Percentiles rank a stretch among this genome's conserved stretches.
These are phyloP conservation scores for Cephalopterus ornatus DNA, from an alignment of 2,113 vertebrate species.

Conservation along the genomic window DNA sequence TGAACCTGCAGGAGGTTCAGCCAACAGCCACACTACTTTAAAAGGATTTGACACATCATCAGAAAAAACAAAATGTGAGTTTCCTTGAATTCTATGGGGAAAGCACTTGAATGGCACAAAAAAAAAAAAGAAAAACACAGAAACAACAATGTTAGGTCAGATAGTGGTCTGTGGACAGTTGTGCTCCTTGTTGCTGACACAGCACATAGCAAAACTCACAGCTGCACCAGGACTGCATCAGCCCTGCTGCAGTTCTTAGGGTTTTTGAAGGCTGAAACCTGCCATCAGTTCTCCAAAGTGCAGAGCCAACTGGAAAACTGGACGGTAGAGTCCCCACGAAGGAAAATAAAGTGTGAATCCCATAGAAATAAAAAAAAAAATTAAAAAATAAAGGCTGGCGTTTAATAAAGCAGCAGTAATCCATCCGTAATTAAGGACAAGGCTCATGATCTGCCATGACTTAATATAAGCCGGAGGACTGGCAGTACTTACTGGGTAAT, in stretches of 20 bases:
- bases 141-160: not conserved
- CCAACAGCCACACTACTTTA: not conserved
- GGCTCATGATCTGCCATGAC: not conserved
- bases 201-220: not conserved
- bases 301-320: not conserved
- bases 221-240: not conserved
- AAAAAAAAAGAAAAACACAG: not conserved
- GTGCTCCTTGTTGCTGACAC: not conserved
- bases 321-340: not conserved
- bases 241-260: not conserved
- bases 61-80: conserved; percentile 1
- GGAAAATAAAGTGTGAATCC: not conserved
- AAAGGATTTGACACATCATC: conserved; percentile 15
- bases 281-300: not conserved
- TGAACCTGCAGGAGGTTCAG: conserved; percentile 30
- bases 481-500: not conserved
- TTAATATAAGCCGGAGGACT: not conserved
- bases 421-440: not conserved
- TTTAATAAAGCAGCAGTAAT: not conserved
- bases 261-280: not conserved
- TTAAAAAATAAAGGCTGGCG: not conserved
- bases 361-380: not conserved
- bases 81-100: conserved; percentile 27
- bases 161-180: not conserved
- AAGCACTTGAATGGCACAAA: conserved; percentile 12